Base-by-base conservation (phyloP, 2,113 vertebrate genomes). In the Paedocypris sp. region DNA sequence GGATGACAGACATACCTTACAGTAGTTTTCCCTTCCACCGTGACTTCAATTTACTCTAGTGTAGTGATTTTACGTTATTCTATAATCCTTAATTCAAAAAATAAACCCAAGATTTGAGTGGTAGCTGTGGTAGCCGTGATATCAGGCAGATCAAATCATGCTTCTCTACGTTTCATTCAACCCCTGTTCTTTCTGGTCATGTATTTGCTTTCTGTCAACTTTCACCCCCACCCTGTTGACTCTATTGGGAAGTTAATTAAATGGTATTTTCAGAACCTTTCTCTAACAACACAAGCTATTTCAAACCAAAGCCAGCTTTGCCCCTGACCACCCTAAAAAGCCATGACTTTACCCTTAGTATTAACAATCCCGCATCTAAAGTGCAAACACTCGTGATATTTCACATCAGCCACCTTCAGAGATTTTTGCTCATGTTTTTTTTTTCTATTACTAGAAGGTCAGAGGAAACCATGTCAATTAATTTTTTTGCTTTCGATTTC, bases 361-460 rank as follows among this genome's bases (percentile, higher is more conserved):
- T 52, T 58, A 49, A 56, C 32, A 48, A 49, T 49, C 50, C n/a
- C 2, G 20, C 51, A 57, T 45, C 18, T 33, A 18, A 58, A 50
- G 22, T 7, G 25, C 23, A 50, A 49, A 62, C 51, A 10, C 32
- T 61, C n/a, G 22, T 62, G 52, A 56, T 58, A 56, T 62, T 56
- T 61, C 10, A 62, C 12, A 7, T 15, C 25, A 20, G 16, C 32
- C 33, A 56, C 10, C 12, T 36, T n/a, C 2, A 16, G 28, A 26
- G 25, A 23, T 5, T 39, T 15, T 36, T 25, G 12, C 11, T 18
- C 4, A 13, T 36, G 29, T 29, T 23, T 22, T 8, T n/a, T n/a
- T n/a, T n/a, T n/a, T n/a, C 2, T 15, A 46, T 19, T 6, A 23
- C 19, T 46, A 11, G 9, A 9, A 16, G 39, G n/a, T 8, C 15